Evolutionary conservation across 37 sponge, comb jelly and placozoan genomes (phyloP), one percentile per base, ranked within the genome.

Genomic region (Diacarnus erythraeanus): DNA sequence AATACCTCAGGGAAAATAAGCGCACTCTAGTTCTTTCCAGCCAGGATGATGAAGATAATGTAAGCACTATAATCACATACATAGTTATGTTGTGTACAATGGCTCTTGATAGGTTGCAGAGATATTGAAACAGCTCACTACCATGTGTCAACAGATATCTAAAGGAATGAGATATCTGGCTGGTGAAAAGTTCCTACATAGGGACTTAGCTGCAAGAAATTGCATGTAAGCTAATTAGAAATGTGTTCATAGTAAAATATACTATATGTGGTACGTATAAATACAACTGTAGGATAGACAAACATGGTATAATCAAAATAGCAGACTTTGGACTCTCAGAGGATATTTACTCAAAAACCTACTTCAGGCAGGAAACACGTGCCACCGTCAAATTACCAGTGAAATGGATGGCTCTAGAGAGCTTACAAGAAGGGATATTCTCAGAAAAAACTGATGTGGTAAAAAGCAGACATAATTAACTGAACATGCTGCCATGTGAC

Each of bases 351-450:
- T 5, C 37, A 2, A 75, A 59, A 33, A 57, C 17, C n/a, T 61
- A 61, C 63, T 60, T 40, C 63, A 57, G 60, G 4, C 78, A 78
- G 64, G 38, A 26, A 9, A 41, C 57, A 29, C 3, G 38, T 36
- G 41, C 6, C 51, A 21, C 29, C 34, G 36, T 43, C 43, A 72
- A 72, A 36, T 56, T 75, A 2, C 76, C 76, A 33, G 39, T 75
- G n/a, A 75, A 75, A 31, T 75, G 76, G 76, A 78, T 64, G 78
- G 78, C 78, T 31, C 60, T 35, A 43, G 78, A 78, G 67, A 78
- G 78, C 31, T 12, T 78, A 30, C 26, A 37, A 3, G 78, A 78
- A 33, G 64, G 64, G 47, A 18, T 78, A 5, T 78, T 78, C 30
- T 75, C 76, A 33, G 76, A 75, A 39, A 75, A 75, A 30, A 39